Base-by-base conservation (phyloP, 2,113 vertebrate genomes). In the Paramisgurnus dabryanus region DNA sequence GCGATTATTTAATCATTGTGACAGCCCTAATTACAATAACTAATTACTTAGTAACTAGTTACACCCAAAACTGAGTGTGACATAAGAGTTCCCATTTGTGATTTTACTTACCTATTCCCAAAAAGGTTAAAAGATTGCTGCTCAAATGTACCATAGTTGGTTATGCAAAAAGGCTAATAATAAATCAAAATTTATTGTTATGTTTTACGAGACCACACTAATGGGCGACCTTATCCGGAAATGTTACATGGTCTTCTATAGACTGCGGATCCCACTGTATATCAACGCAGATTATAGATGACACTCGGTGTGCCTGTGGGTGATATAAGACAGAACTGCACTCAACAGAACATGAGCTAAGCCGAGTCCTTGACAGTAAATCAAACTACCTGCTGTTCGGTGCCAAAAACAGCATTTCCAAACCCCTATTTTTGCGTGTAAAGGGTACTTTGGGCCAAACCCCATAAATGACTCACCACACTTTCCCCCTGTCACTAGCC, bases 221-320 rank as follows among this genome's bases (percentile, higher is more conserved):
- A 75, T 63, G 72, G 41, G 18, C 0, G 7, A 17, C 43, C 72
- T 49, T 75, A 58, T 73, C 53, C 12, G 13, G 43, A 75, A 75
- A 75, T 64, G 58, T 64, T 64, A 63, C 58, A 47, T 17, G 13
- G 12, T 63, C 18, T n/a, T 15, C 18, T 64, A 63, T 34, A 39
- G 72, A 64, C 72, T 34, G 5, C 41, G 47, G 43, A 75, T 63
- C 13, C 58, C 49, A 47, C 43, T 49, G 72, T 75, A 64, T n/a
- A 76, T 76, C 74, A 66, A 41, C 17, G 53, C 27, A 76, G 74
- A 76, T 76, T 50, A 65, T 47, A 65, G 47, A 76, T 22, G 74
- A 76, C 74, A 66, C 74, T 53, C 74, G 43, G 55, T 40, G 0
- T 45, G 58, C 58, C 39, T 70, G 68, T 70, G 49, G 27, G 1